phyloP scores from a whole-genome alignment of 2,797 vertebrate species.

The Semotilus atromaculatus region DNA sequence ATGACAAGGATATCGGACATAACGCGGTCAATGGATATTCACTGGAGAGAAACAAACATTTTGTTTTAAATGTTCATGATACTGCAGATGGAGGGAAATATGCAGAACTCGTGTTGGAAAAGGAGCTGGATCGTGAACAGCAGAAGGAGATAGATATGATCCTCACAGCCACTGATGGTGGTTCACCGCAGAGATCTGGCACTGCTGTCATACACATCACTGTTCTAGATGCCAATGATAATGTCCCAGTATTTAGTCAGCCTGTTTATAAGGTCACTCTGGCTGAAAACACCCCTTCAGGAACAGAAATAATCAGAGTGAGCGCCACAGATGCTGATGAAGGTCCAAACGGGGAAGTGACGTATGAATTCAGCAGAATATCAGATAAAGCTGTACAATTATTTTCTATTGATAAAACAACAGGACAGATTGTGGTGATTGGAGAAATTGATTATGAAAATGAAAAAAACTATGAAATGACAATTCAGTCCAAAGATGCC shows the following conservation, averaged over 20 bases:
- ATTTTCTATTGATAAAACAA: constrained; percentile 66
- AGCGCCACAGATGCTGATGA: constrained; percentile 72
- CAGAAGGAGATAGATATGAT: constrained; percentile 58
- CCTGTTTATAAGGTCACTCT: constrained; percentile 65
- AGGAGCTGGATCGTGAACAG: constrained; percentile 65
- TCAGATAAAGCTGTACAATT: constrained; percentile 48
- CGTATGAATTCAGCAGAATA: constrained; percentile 62
- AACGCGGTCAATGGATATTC: constrained; percentile 74
- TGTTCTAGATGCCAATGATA: constrained; percentile 66
- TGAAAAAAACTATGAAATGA: constrained; percentile 69
- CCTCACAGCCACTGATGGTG: constrained; percentile 67
- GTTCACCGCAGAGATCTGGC: constrained; percentile 65
- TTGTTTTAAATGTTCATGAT: constrained; percentile 62
- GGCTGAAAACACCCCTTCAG: constrained; percentile 66
- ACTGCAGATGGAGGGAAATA: constrained; percentile 57
- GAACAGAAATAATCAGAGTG: constrained; percentile 66
- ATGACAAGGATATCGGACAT: constrained; percentile 68
- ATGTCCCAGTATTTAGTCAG: constrained; percentile 60
- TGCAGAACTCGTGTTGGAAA: constrained; percentile 66
- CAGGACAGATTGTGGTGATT: constrained; percentile 57
- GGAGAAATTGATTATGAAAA: constrained; percentile 70
- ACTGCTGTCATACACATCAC: constrained; percentile 61
- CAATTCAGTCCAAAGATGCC: constrained; percentile 73
- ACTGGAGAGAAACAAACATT: constrained; percentile 63
- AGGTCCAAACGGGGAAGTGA: constrained; percentile 66